phyloP scores from a whole-genome alignment of 2,113 vertebrate species.

The Acanthisitta chloris region DNA sequence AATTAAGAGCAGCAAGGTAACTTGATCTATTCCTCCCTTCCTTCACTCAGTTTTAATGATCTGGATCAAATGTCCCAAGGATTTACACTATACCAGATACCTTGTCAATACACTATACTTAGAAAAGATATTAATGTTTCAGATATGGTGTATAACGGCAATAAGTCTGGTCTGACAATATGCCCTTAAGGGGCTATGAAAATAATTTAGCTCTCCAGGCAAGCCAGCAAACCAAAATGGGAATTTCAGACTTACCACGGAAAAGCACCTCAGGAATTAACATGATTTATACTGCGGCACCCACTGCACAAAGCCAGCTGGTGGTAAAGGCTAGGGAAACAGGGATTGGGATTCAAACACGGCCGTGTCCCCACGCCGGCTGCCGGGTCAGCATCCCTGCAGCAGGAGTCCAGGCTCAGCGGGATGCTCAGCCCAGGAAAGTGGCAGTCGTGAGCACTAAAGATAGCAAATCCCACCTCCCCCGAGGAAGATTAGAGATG shows the following conservation, averaged over 20 bases:
- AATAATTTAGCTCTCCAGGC: constrained; percentile 56
- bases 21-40: constrained; percentile 77
- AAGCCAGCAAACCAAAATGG: constrained; percentile 52
- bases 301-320: constrained; percentile 9
- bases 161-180: constrained; percentile 63
- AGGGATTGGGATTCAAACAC: background rate
- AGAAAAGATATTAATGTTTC: constrained; percentile 67
- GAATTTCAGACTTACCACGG: constrained; percentile 52
- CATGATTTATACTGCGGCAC: constrained; percentile 57
- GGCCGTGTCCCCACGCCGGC: fast-evolving
- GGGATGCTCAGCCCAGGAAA: background rate
- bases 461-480: constrained; percentile 28
- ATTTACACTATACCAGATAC: constrained; percentile 76
- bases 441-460: background rate
- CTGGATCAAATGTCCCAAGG: constrained; percentile 81
- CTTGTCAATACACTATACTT: constrained; percentile 57
- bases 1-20: constrained; percentile 77
- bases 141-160: constrained; percentile 41
- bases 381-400: constrained; percentile 29
- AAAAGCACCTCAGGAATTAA: constrained; percentile 59
- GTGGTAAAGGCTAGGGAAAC: background rate
- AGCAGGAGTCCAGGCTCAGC: background rate
- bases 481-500: background rate
- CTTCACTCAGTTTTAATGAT: constrained; percentile 88
- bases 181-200: constrained; percentile 67